Evolutionary conservation across 2,113 vertebrate species (phyloP).

Genomic region (Pygoscelis adeliae): DNA sequence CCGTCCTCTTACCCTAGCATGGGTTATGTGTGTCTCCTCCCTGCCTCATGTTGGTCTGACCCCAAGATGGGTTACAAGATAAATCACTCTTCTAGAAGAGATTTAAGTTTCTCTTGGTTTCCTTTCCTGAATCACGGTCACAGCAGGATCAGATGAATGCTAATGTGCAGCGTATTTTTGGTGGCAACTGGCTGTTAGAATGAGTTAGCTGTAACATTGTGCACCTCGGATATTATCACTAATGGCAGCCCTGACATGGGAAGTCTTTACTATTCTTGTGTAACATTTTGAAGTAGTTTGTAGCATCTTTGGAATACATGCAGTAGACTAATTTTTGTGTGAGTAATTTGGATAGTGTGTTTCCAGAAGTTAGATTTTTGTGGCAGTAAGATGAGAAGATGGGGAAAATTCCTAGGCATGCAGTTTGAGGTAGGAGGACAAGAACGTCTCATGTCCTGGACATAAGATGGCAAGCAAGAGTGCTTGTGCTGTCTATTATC

Average conservation of each 20-base stretch:
- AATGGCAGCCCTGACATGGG: neutral
- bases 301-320: neutral
- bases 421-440: neutral
- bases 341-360: neutral
- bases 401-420: neutral
- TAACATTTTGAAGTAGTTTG: neutral
- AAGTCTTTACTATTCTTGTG: neutral
- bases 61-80: neutral
- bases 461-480: neutral
- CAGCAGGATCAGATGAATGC: neutral
- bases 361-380: neutral
- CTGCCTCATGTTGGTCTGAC: fast-evolving
- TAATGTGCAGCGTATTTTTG: neutral
- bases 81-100: neutral
- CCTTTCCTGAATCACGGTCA: neutral
- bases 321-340: neutral
- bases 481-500: neutral
- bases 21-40: neutral
- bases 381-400: neutral
- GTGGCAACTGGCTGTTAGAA: neutral
- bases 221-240: neutral
- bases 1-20: fast-evolving
- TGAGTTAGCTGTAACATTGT: neutral
- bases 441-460: neutral
- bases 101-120: neutral